A percentile compares a stretch with the other conserved stretches of the same genome.
Evolutionary conservation across 2,797 vertebrate species (phyloP).

Genomic region (Eulemur albifrons): DNA sequence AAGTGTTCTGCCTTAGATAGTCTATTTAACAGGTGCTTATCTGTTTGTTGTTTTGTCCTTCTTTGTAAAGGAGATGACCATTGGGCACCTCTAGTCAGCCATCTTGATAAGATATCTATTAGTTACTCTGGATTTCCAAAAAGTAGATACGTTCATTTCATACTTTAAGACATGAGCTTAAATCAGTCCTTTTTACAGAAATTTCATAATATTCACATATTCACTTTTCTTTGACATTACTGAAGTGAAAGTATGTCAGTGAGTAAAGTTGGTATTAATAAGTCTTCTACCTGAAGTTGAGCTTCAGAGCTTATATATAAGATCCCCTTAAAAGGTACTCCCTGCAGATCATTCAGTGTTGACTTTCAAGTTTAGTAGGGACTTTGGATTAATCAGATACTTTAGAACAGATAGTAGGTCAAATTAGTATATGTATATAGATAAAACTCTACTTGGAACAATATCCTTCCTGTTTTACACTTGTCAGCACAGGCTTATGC

Average conservation of each 20-base stretch:
- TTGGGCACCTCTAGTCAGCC: not conserved
- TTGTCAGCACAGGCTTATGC: not conserved
- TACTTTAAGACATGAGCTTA: not conserved
- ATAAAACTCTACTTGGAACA: not conserved
- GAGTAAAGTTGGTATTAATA: not conserved
- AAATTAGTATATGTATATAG: not conserved
- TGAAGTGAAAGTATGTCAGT: not conserved
- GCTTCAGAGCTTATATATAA: not conserved
- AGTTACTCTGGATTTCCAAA: not conserved
- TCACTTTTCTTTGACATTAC: not conserved
- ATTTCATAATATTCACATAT: not conserved
- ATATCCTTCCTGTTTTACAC: not conserved
- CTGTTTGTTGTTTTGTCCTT: not conserved
- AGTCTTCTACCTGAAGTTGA: not conserved
- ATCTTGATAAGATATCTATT: not conserved
- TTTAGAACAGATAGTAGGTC: not conserved
- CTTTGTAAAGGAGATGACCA: not conserved
- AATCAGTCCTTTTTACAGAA: not conserved
- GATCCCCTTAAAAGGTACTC: not conserved
- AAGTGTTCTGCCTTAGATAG: not conserved
- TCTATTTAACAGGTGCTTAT: not conserved
- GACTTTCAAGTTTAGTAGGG: not conserved
- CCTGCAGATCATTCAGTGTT: not conserved
- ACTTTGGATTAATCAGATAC: not conserved
- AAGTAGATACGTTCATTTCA: not conserved